Base-by-base conservation (phyloP, 1,140 invertebrate genomes). In the Apis dorsata region DNA sequence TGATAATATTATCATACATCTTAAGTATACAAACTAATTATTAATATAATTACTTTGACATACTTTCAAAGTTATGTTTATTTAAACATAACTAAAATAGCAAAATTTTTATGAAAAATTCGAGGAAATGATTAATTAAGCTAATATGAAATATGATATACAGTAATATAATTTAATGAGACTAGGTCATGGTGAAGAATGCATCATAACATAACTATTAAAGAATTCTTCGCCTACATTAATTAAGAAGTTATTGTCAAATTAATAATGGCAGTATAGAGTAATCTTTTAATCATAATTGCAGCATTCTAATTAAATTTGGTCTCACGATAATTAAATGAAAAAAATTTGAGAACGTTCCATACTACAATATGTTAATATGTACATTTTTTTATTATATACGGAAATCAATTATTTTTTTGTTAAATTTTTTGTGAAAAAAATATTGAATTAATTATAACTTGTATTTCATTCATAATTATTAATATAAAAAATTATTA, bases 251-350 rank as follows among this genome's bases (percentile, higher is more conserved):
- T 80, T 77, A 80, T 77, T 57, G 59, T 57, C 51, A 55, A 71
- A 82, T 77, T 75, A 44, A 63, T 81, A 65, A 44, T 28, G 49
- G n/a, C 57, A 55, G 57, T 28, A 51, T 75, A 75, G 59, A 81
- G 21, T 66, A 75, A 59, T 53, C 62, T 75, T 44, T 44, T 75
- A n/a, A 65, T 70, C 74, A 49, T 65, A 21, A 8, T 12, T 28
- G 49, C n/a, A 28, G 21, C 76, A 66, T 79, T 73, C 19, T 73
- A 79, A 79, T 83, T 76, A 76, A 10, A 5, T n/a, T 1, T 51
- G 77, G 15, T 83, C 84, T 66, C 84, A 85, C 80, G 84, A 34
- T 24, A 80, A 86, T 86, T 70, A 84, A 70, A 51, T 21, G 15
- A 24, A 62, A 53, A 74, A 78, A 74, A 60, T 83, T 74, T 49